A percentile compares a stretch with the other conserved stretches of the same genome.
phyloP scores from a whole-genome alignment of 2,113 vertebrate genomes.

The Cryptomyrus ogoouensis region DNA sequence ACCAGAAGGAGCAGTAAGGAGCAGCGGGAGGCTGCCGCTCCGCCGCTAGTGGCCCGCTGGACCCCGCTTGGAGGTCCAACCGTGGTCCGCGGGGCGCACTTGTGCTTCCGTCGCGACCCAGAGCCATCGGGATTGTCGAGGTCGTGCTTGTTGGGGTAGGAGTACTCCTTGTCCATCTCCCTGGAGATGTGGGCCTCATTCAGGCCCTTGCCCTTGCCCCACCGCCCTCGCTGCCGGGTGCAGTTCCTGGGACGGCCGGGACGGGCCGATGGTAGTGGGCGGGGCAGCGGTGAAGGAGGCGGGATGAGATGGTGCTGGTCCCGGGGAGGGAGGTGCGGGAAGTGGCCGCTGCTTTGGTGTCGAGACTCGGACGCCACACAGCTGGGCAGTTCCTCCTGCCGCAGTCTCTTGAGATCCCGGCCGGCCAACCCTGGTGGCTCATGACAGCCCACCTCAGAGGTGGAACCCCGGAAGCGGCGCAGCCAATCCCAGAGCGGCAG shows the following conservation, averaged over 20 bases:
- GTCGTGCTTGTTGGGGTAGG: constrained; percentile 54
- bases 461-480: constrained; percentile 81
- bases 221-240: constrained; percentile 65
- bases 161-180: constrained; percentile 63
- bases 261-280: constrained; percentile 47
- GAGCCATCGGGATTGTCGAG: constrained; percentile 52
- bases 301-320: constrained; percentile 57
- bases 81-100: constrained; percentile 79
- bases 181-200: constrained; percentile 63
- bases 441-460: constrained; percentile 72
- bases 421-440: constrained; percentile 63
- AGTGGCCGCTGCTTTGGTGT: constrained; percentile 66
- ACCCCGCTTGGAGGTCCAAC: constrained; percentile 81
- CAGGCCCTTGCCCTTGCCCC: constrained; percentile 61
- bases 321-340: constrained; percentile 57
- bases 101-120: constrained; percentile 73
- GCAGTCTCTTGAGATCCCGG: constrained; percentile 78
- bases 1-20: constrained; percentile 43
- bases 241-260: constrained; percentile 75
- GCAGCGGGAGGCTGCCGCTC: constrained; percentile 42
- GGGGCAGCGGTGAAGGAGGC: constrained; percentile 49
- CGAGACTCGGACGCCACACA: constrained; percentile 62
- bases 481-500: constrained; percentile 94
- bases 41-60: constrained; percentile 69
- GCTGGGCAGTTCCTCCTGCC: constrained; percentile 71